A percentile compares a stretch with the other conserved stretches of the same genome.
Evolutionary conservation across 2,113 vertebrate genomes (phyloP).

Genomic region (Columbina picui): DNA sequence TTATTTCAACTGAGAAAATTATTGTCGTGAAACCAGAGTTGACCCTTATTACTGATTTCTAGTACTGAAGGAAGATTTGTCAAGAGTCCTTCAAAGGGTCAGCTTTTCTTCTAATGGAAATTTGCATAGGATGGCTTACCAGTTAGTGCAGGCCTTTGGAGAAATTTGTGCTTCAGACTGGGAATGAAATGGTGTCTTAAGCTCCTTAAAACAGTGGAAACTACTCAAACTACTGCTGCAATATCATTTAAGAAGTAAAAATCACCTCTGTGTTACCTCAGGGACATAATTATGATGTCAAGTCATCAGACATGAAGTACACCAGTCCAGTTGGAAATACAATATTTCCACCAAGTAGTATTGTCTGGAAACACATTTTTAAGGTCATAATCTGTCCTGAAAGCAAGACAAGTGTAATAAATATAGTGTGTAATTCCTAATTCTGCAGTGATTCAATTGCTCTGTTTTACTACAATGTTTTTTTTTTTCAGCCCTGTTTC

Average conservation of each 20-base stretch:
- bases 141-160: neutral
- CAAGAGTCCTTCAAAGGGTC: neutral
- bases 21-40: neutral
- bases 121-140: neutral
- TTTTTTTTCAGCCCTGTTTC: neutral
- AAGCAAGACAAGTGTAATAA: neutral
- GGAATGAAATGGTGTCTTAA: neutral
- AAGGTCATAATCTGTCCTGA: neutral
- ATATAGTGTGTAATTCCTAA: neutral
- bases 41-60: neutral
- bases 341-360: rapidly evolving
- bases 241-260: neutral
- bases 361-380: neutral
- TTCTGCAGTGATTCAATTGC: neutral
- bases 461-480: neutral
- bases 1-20: neutral
- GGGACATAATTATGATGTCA: neutral
- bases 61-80: neutral
- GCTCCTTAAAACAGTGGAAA: neutral
- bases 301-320: neutral
- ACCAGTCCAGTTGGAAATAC: neutral
- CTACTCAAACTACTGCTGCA: neutral
- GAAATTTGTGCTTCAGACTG: neutral
- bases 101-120: neutral
- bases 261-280: neutral